Conservation (phyloP, 2,797 vertebrate species). For the Malurus leucopterus region DNA sequence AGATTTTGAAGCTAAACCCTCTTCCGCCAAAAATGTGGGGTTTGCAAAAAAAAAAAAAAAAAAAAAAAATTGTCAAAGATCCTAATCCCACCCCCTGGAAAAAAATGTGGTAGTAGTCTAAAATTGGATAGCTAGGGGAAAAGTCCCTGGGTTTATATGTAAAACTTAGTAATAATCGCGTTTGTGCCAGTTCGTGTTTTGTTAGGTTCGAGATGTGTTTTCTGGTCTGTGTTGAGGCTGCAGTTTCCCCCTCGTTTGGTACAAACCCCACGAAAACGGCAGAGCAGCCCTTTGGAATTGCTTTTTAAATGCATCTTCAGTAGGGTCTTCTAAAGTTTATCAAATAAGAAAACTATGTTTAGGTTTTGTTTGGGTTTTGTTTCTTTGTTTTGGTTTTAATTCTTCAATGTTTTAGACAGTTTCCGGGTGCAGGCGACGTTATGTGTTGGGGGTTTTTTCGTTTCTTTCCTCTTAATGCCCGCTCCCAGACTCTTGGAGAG, state of each 20-base stretch:
- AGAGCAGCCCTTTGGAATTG: background rate
- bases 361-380: background rate
- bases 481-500: background rate
- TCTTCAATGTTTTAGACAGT: background rate
- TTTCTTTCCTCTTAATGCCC: background rate
- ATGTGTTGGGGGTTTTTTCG: background rate
- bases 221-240: background rate
- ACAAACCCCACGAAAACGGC: conserved; percentile 3
- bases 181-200: background rate
- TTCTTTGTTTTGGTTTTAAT: background rate
- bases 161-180: conserved; percentile 17
- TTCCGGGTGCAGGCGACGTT: conserved; percentile 4
- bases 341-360: background rate
- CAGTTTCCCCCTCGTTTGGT: background rate
- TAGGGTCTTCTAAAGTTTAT: conserved; percentile 5
- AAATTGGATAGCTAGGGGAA: conserved; percentile 30
- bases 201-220: background rate
- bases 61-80: background rate
- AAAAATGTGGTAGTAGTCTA: conserved; percentile 42
- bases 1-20: conserved; percentile 18
- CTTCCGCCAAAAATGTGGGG: conserved; percentile 32
- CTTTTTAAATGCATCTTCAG: background rate
- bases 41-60: background rate
- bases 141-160: background rate
- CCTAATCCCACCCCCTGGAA: conserved; percentile 28